Base-by-base conservation (phyloP, 2,113 vertebrate species). In the Stictonetta naevosa region DNA sequence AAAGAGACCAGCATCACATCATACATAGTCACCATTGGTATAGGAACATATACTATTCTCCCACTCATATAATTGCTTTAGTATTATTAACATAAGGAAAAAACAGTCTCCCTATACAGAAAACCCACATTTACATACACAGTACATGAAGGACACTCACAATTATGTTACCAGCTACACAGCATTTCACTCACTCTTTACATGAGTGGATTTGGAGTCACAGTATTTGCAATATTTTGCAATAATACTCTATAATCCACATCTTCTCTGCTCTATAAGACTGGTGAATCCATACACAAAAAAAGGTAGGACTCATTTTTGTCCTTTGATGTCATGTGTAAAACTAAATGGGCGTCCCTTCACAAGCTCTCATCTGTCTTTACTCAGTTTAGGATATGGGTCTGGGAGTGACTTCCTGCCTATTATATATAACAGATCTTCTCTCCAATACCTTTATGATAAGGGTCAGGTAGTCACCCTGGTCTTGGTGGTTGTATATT, bases 101-200 rank as follows among this genome's bases (percentile, higher is more conserved):
- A 85, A 62, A 0, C 3, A 48, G 16, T 29, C 13, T 17, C 60
- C 19, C 2, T 4, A 4, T n/a, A 13, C 0, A 42, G 29, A 75
- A 75, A 75, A 33, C 21, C 79, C 29, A 33, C 17, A 40, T n/a
- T 50, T 52, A 28, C 8, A 21, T 7, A 12, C 13, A 42, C 2
- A 62, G 3, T 25, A 34, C 1, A 2, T 10, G 8, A 7, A 0
- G 18, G 4, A 50, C 8, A 76, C 10, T 63, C 60, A 33, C 20
- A 31, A 8, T 5, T 48, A 10, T 9, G 8, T 50, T 46, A 38
- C 12, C 3, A 23, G 9, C 3, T 36, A 69, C 7, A 44, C 18
- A 55, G 5, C 5, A 13, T 46, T 74, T 66, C 19, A 21, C 10
- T 71, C 60, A 4, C 1, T 69, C 11, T 73, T 83, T 63, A 46